A percentile compares a stretch with the other conserved stretches of the same genome.
Evolutionary conservation across 2,797 vertebrate species (phyloP).

Genomic region (Pagetopsis macropterus): DNA sequence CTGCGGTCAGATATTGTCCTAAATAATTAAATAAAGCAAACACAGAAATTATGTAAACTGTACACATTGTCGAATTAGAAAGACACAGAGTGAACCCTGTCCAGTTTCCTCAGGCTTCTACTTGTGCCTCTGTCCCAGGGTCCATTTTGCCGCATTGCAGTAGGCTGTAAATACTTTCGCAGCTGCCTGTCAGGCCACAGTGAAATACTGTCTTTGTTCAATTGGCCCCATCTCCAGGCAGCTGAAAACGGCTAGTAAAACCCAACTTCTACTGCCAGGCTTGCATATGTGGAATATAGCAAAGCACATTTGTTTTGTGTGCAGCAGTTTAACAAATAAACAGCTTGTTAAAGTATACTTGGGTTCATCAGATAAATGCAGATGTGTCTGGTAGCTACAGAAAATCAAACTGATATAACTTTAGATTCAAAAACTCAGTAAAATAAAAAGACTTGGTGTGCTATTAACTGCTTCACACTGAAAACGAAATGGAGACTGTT

Average conservation of each 20-base stretch:
- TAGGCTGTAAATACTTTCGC: constrained; percentile 98
- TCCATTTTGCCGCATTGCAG: constrained; percentile 95
- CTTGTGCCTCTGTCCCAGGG: constrained; percentile 74
- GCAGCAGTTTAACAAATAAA: background rate
- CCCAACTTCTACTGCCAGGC: constrained; percentile 41
- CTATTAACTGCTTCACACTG: background rate
- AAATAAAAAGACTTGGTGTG: background rate
- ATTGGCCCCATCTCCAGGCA: constrained; percentile 81
- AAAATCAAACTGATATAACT: background rate
- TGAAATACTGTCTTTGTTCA: constrained; percentile 99
- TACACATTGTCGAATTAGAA: background rate
- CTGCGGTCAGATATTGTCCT: constrained; percentile 15
- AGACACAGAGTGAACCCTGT: background rate
- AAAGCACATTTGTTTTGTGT: constrained; percentile 10
- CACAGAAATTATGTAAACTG: background rate
- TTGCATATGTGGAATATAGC: constrained; percentile 28
- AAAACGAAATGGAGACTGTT: background rate
- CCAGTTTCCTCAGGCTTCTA: constrained; percentile 43
- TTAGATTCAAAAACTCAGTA: background rate
- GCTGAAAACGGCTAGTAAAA: constrained; percentile 81
- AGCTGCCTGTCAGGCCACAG: constrained; percentile 95
- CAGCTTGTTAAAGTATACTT: background rate
- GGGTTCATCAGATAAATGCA: background rate
- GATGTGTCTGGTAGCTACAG: background rate
- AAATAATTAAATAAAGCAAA: constrained; percentile 1